A percentile compares a stretch with the other conserved stretches of the same genome.
Evolutionary conservation across 1,140 invertebrate genomes (phyloP).

Genomic region (Macrobrachium nipponense): DNA sequence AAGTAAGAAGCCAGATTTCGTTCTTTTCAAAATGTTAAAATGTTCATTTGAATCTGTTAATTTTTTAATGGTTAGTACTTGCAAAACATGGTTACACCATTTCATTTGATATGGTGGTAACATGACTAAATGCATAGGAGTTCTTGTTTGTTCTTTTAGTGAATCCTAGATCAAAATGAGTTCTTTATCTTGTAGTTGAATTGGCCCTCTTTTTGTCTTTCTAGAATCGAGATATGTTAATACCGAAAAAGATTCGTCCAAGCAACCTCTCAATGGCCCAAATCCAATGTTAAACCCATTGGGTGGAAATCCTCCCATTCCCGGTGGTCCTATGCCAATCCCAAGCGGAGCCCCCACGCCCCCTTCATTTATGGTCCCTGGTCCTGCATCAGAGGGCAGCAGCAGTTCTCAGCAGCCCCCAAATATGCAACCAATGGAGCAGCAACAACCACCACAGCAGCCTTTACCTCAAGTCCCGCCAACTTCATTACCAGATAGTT

Average conservation of each 20-base stretch:
- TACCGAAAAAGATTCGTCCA: slow-evolving; percentile 5
- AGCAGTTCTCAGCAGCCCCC: not conserved
- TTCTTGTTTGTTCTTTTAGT: no score
- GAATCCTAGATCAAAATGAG: no score
- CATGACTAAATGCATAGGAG: no score
- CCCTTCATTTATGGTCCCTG: no score
- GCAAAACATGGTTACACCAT: no score
- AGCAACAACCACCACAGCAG: slow-evolving; percentile 16
- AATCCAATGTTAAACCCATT: not conserved
- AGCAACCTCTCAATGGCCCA: slow-evolving; percentile 11
- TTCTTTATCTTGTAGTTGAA: not conserved
- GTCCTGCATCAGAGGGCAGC: no score
- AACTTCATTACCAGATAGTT: no score
- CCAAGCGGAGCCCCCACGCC: no score
- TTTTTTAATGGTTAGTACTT: no score
- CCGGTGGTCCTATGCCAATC: no score
- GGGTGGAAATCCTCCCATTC: not conserved
- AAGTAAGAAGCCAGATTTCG: slow-evolving; percentile 32
- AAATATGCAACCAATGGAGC: not conserved
- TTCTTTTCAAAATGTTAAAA: not conserved
- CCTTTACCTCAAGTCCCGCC: not conserved
- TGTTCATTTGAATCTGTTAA: not conserved
- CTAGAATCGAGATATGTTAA: slow-evolving; percentile 34
- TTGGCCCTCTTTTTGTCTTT: not conserved
- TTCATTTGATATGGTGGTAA: no score